These are phyloP conservation scores for Ageneiosus marmoratus DNA, from an alignment of 2,113 vertebrate genomes.

Conservation along the genomic window DNA sequence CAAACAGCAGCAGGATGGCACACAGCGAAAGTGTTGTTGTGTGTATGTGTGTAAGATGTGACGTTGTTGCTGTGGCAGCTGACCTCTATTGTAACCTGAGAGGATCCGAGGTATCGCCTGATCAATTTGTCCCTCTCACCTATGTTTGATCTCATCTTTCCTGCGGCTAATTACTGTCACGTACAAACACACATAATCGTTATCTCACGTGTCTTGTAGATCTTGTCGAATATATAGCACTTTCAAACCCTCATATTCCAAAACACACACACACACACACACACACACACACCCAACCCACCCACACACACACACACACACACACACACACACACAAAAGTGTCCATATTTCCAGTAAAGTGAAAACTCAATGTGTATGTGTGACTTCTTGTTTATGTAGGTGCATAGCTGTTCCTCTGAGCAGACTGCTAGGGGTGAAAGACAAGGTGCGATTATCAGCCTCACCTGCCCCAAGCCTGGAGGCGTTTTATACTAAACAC, in stretches of 20 bases:
- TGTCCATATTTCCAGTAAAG: neutral
- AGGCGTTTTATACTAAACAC: constrained; percentile 75
- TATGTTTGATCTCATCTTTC: constrained; percentile 24
- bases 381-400: constrained; percentile 59
- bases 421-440: constrained; percentile 76
- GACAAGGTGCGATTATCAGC: constrained; percentile 68
- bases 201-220: neutral
- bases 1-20: constrained; percentile 36
- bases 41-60: constrained; percentile 14
- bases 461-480: constrained; percentile 70
- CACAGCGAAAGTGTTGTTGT: neutral
- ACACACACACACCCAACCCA: neutral
- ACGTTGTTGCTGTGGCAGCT: constrained; percentile 26
- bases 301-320: neutral
- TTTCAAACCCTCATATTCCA: neutral
- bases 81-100: constrained; percentile 40
- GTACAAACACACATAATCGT: neutral
- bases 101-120: constrained; percentile 6
- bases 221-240: neutral
- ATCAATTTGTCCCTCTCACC: constrained; percentile 18
- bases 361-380: neutral
- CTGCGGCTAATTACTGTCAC: constrained; percentile 7
- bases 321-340: neutral
- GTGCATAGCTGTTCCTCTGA: constrained; percentile 77
- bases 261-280: neutral